Evolutionary conservation across 2,888 invertebrate species (phyloP).

Genomic region (Tachystola acroxantha): DNA sequence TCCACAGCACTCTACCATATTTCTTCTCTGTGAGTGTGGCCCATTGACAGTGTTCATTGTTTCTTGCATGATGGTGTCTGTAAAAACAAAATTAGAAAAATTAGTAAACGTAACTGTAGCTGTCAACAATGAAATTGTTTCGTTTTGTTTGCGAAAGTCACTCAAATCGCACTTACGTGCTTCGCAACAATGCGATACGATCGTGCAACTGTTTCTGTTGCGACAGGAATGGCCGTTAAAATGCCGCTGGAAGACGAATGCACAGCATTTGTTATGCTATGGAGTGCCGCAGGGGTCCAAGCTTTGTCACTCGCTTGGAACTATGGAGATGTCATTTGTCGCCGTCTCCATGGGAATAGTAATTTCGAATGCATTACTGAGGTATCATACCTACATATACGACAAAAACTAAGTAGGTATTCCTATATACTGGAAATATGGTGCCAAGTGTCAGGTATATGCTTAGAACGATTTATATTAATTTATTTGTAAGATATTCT

Average conservation of each 20-base stretch:
- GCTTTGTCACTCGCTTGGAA: conserved; percentile 7
- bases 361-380: background rate
- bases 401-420: too few relatives aligned
- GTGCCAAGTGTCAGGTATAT: too few relatives aligned
- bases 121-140: conserved; percentile 13
- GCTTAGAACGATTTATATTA: too few relatives aligned
- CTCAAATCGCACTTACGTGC: conserved; percentile 21
- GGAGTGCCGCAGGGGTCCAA: conserved; percentile 19
- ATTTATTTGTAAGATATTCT: too few relatives aligned
- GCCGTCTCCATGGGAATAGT: background rate
- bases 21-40: too few relatives aligned
- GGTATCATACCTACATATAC: too few relatives aligned
- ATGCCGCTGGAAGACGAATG: conserved; percentile 22
- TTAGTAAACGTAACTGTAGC: background rate
- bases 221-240: conserved; percentile 24
- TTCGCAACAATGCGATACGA: conserved; percentile 26
- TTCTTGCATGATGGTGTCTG: too few relatives aligned
- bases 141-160: conserved; percentile 39
- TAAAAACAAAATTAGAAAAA: background rate
- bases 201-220: conserved; percentile 32
- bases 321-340: conserved; percentile 1
- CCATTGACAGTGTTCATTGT: too few relatives aligned
- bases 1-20: too few relatives aligned
- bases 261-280: conserved; percentile 18
- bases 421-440: too few relatives aligned